Evolutionary conservation across 2,888 invertebrate genomes (phyloP).

Genomic region (Ceramica pisi): DNA sequence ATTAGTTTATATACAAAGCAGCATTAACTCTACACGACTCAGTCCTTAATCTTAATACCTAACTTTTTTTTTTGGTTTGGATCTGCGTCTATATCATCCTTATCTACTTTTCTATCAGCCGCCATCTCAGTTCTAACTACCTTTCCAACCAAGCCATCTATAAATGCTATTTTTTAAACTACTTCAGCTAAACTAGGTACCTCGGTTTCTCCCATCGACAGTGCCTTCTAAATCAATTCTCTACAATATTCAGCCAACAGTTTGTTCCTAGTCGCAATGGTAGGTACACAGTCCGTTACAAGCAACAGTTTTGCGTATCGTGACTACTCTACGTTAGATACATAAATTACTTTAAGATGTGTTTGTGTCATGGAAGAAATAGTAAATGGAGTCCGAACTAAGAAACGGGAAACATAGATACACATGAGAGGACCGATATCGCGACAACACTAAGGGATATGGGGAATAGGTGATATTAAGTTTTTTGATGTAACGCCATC

Average conservation of each 20-base stretch:
- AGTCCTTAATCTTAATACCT: neutral
- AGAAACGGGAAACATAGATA: neutral
- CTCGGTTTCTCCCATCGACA: slow-evolving; percentile 18
- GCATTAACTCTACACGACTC: neutral
- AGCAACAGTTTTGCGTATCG: slow-evolving; percentile 57
- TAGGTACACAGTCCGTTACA: slow-evolving; percentile 51
- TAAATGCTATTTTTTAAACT: neutral
- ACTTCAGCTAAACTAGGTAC: neutral
- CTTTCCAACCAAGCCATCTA: neutral
- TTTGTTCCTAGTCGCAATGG: slow-evolving; percentile 25
- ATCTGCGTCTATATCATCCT: neutral
- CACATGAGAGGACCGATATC: too few species aligned
- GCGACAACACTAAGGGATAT: too few species aligned
- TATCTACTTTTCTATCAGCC: neutral
- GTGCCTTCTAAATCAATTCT: slow-evolving; percentile 51
- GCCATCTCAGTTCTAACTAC: neutral
- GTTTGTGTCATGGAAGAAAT: slow-evolving; percentile 14
- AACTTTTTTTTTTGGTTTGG: neutral
- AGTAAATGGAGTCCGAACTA: slow-evolving; percentile 21
- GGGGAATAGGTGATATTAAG: too few species aligned
- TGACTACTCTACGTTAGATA: slow-evolving; percentile 57
- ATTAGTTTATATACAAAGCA: neutral
- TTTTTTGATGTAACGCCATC: too few species aligned
- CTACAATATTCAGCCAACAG: slow-evolving; percentile 31
- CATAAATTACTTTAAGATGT: slow-evolving; percentile 60